A percentile compares a stretch with the other conserved stretches of the same genome.
These are phyloP conservation scores for Datnioides undecimradiatus DNA, from an alignment of 2,113 vertebrate species.

Conservation along the genomic window DNA sequence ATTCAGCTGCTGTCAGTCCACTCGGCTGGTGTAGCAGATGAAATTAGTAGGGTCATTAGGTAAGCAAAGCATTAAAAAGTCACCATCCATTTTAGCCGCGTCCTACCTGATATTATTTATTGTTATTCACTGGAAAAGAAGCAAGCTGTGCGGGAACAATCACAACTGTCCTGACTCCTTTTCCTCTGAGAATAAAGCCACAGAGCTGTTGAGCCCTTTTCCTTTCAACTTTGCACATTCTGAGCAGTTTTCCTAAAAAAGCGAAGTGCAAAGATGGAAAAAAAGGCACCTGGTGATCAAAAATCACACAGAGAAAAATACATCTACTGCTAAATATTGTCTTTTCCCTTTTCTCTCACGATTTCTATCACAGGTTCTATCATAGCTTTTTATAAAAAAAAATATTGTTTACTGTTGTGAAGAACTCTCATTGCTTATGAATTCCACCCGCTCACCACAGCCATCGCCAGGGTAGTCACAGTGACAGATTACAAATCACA, in stretches of 20 bases:
- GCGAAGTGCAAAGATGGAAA: no score
- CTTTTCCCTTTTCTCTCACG: not conserved
- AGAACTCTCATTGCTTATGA: constrained; percentile 29
- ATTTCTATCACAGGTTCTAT: constrained; percentile 29
- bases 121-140: constrained; percentile 21
- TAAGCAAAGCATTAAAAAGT: constrained; percentile 23
- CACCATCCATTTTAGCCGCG: not conserved
- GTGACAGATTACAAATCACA: constrained; percentile 37
- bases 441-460: constrained; percentile 34
- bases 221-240: not conserved
- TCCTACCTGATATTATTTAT: not conserved
- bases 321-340: no score
- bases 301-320: no score
- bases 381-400: constrained; percentile 31
- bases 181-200: not conserved
- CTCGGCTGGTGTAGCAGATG: constrained; percentile 8
- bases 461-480: constrained; percentile 8
- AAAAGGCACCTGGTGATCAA: no score
- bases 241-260: no score
- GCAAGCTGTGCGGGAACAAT: not conserved
- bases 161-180: not conserved
- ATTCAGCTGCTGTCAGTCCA: constrained; percentile 18
- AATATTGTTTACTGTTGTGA: constrained; percentile 4
- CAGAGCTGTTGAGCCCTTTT: not conserved
- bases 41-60: constrained; percentile 37